Conservation (phyloP, 1,140 invertebrate species). For the Limonius californicus region DNA sequence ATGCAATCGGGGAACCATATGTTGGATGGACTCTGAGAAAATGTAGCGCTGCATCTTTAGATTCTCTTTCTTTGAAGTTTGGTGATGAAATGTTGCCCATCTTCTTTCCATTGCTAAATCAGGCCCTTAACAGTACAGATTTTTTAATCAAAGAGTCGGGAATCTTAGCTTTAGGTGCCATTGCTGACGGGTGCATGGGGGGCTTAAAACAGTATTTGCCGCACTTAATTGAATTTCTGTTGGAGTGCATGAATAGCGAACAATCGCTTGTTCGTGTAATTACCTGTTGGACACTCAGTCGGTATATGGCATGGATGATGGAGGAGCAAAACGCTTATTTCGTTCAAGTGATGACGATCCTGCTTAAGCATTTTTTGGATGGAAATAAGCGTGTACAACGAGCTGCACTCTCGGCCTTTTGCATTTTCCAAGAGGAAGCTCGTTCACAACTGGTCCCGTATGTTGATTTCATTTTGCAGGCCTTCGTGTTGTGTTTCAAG, state of each 20-base stretch:
- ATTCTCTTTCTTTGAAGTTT: slow-evolving; percentile 96
- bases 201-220: slow-evolving; percentile 94
- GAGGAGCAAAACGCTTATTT: slow-evolving; percentile 84
- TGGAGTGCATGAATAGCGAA: slow-evolving; percentile 85
- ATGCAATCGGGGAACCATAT: slow-evolving; percentile 82
- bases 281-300: slow-evolving; percentile 97
- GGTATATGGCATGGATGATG: slow-evolving; percentile 94
- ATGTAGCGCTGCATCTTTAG: slow-evolving; percentile 96
- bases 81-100: slow-evolving; percentile 89
- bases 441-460: slow-evolving; percentile 97
- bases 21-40: slow-evolving; percentile 98
- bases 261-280: slow-evolving; percentile 96
- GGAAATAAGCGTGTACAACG: slow-evolving; percentile 98
- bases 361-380: slow-evolving; percentile 93
- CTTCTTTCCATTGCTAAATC: slow-evolving; percentile 91
- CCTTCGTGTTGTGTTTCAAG: slow-evolving; percentile 93
- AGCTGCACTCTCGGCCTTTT: slow-evolving; percentile 98
- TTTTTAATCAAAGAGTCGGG: slow-evolving; percentile 95
- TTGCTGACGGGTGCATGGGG: slow-evolving; percentile 98
- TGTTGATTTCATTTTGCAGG: slow-evolving; percentile 91
- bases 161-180: slow-evolving; percentile 80
- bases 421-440: slow-evolving; percentile 97
- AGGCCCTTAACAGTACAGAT: slow-evolving; percentile 89
- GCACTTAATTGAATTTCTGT: slow-evolving; percentile 93
- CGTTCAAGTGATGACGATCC: slow-evolving; percentile 90